These are phyloP conservation scores for Drosophila pseudotalamancana DNA, from an alignment of 2,888 invertebrate species.

Conservation along the genomic window DNA sequence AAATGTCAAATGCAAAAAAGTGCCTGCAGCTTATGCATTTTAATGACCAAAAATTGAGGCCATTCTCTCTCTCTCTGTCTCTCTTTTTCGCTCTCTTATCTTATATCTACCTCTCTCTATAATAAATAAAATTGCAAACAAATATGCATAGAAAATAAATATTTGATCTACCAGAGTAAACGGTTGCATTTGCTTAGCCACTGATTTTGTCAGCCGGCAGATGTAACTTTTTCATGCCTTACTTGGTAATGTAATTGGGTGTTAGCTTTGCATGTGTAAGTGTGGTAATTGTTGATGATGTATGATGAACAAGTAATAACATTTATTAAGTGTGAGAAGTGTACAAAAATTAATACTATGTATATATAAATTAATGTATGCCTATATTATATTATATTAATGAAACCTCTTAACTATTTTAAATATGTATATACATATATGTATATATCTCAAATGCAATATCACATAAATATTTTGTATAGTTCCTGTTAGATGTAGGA, in stretches of 20 bases:
- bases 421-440: too few relatives aligned
- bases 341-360: too few relatives aligned
- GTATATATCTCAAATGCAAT: too few relatives aligned
- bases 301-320: too few relatives aligned
- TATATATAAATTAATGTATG: too few relatives aligned
- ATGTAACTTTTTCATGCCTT: slow-evolving; percentile 6
- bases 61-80: not conserved
- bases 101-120: slow-evolving; percentile 16
- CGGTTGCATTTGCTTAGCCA: slow-evolving; percentile 24
- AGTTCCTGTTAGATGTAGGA: not conserved
- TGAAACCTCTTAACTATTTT: too few relatives aligned
- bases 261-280: not conserved
- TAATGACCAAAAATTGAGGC: slow-evolving; percentile 74
- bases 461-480: not conserved
- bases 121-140: slow-evolving; percentile 61
- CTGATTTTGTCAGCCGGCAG: slow-evolving; percentile 43
- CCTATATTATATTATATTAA: too few relatives aligned
- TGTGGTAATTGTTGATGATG: not conserved
- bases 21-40: slow-evolving; percentile 71
- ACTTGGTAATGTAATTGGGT: not conserved
- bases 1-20: slow-evolving; percentile 62
- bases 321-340: too few relatives aligned
- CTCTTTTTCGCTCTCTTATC: not conserved
- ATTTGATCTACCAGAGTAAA: slow-evolving; percentile 56
- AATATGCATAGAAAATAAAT: slow-evolving; percentile 56